Base-by-base conservation (phyloP, 2,113 vertebrate genomes). In the Blennius ocellaris region DNA sequence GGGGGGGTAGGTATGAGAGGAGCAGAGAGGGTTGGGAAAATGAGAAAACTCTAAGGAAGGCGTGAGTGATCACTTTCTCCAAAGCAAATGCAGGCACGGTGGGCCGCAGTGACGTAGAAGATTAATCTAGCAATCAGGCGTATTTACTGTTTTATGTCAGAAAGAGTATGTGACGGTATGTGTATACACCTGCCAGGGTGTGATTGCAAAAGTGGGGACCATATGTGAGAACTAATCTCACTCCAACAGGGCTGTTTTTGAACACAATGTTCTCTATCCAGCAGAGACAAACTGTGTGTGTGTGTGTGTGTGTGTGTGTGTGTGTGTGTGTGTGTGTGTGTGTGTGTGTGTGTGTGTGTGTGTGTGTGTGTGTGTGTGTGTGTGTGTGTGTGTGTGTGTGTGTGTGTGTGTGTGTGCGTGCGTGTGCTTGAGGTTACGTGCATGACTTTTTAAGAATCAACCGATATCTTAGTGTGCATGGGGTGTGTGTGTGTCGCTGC, bases 61-160 rank as follows among this genome's bases (percentile, higher is more conserved):
- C 64, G 55, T 88, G 84, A 81, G 78, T 80, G 90, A 92, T 89
- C 87, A 80, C 83, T 90, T 90, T 90, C 87, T 83, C 81, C 82
- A 79, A 77, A 80, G 79, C 73, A 77, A 81, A 83, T 21, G 43
- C 41, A 21, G 76, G 67, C 78, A 75, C 6, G 11, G 66, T 73
- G 52, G 78, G 61, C 75, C 45, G 72, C 79, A 21, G 82, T 89
- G 85, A 91, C 91, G 88, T 82, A 84, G 77, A 77, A 91, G 90
- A 93, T 87, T 87, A 84, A 93, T 92, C 90, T 83, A 88, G 88
- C 89, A 92, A 93, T 92, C 92, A 89, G 85, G 76, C 73, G 69
- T 85, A 89, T 88, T 90, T 90, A 89, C 82, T 87, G 85, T 89
- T 90, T 90, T 81, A 86, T 83, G 86, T 91, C 87, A 87, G 65